Evolutionary conservation across 2,797 vertebrate species (phyloP).

Genomic region (Iguana delicatissima): DNA sequence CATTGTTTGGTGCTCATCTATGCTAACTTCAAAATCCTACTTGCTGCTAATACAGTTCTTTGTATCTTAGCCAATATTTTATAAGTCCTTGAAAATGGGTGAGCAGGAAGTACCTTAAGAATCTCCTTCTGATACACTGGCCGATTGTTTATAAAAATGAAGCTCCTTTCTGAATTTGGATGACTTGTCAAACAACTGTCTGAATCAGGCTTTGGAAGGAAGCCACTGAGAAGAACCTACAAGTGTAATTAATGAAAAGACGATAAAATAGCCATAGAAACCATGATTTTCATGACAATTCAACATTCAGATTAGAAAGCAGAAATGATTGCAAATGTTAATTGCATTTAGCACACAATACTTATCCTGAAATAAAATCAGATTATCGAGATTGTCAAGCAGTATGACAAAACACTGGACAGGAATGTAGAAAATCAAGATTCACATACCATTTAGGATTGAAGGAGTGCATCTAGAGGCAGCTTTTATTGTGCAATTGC

Average conservation of each 20-base stretch:
- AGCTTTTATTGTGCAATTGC: not conserved
- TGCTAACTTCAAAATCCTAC: not conserved
- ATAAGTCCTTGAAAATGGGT: not conserved
- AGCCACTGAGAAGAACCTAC: conserved; percentile 91
- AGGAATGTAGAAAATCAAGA: not conserved
- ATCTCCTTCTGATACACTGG: conserved; percentile 93
- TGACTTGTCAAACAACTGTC: conserved; percentile 86
- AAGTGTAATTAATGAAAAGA: conserved; percentile 55
- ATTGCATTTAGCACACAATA: not conserved
- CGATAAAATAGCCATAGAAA: conserved; percentile 7
- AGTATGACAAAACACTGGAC: not conserved
- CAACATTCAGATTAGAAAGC: not conserved
- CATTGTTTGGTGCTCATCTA: not conserved
- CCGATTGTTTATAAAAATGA: conserved; percentile 91
- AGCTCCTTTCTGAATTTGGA: conserved; percentile 88
- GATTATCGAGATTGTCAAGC: not conserved
- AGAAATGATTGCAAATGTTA: not conserved
- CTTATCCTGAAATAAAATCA: not conserved
- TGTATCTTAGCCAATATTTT: not conserved
- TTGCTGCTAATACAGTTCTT: not conserved
- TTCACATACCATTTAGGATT: not conserved
- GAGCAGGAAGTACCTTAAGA: conserved; percentile 87
- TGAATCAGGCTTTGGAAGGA: conserved; percentile 89
- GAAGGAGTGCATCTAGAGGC: not conserved
- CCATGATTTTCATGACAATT: not conserved